Base-by-base conservation (phyloP, 2,888 invertebrate species). In the Achlya flavicornis region DNA sequence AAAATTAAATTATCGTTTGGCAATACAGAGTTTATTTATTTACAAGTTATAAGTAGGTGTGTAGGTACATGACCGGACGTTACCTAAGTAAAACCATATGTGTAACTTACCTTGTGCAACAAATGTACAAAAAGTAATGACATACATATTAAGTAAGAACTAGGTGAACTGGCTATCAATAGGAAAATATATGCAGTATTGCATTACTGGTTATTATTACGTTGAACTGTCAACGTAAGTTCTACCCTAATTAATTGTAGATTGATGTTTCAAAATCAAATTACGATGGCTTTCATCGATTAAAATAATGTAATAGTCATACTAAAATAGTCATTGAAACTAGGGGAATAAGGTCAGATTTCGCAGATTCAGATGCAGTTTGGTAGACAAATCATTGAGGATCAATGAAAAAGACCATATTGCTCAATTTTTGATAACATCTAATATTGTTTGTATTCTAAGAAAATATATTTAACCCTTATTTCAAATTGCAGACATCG, bases 61-160 rank as follows among this genome's bases (percentile, higher is more conserved):
- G 19, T 53, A 53, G 53, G 38, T 41, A 60, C 60, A 26, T 60
- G 41, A 60, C 41, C 60, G 60, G 60, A 60, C 60, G 43, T 60
- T 60, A 60, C 41, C 59, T 59, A 59, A 59, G 59, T 38, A n/a
- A 59, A 48, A 16, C 53, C 60, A 59, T 41, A 41, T 41, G 60
- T 60, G 19, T 43, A 60, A 35, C 35, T 43, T 41, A 41, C 43
- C 41, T 60, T 41, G 60, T 60, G 60, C 26, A 60, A 60, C 26
- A 19, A 41, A 41, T 60, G 26, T 60, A 59, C 10, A 16, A 53
- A 53, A 53, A 53, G n/a, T 38, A 38, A 60, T 60, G 19, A 43
- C 60, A 60, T 19, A 60, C 53, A 60, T 43, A 19, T 41, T 41
- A 41, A 43, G 19, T 60, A 60, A 53, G 53, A 53, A 16, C 60